These are phyloP conservation scores for Zaprionus nigranus DNA, from an alignment of 1,140 invertebrate genomes.

Conservation along the genomic window DNA sequence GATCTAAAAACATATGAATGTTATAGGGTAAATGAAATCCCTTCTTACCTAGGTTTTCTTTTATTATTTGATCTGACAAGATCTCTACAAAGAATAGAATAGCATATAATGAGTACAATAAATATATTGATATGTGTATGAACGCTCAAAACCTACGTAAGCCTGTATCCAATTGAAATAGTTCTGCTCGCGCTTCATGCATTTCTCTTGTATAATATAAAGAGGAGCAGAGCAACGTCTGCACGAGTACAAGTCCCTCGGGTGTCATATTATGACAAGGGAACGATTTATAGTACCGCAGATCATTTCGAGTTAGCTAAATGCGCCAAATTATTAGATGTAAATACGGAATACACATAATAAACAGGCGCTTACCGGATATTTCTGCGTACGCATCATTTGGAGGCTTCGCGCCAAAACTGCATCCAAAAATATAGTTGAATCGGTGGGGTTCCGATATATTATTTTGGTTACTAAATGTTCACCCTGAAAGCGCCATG, in stretches of 20 bases:
- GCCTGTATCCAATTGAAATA: conserved; percentile 8
- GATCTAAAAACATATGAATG: too few species aligned
- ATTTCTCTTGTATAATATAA: conserved; percentile 37
- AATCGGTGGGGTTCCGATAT: conserved; percentile 34
- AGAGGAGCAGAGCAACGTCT: conserved; percentile 38
- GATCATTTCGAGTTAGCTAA: conserved; percentile 42
- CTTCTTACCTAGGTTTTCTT: not conserved
- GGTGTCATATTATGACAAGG: conserved; percentile 15
- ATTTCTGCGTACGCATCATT: conserved; percentile 21
- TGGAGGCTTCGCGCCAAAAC: conserved; percentile 44
- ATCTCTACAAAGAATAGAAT: not conserved
- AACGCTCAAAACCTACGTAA: conserved; percentile 18
- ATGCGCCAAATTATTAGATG: not conserved
- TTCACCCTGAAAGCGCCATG: not conserved
- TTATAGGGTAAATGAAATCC: not conserved
- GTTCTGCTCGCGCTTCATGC: conserved; percentile 16
- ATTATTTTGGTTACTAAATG: conserved; percentile 44
- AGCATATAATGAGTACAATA: not conserved
- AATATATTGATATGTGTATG: not conserved
- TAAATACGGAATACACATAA: not conserved
- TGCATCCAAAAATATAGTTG: conserved; percentile 22
- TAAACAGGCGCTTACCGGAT: conserved; percentile 22
- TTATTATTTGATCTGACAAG: not conserved
- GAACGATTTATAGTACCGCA: conserved; percentile 41
- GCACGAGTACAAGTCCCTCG: conserved; percentile 21